Base-by-base conservation (phyloP, 2,888 invertebrate species). In the Caenorhabditis afra region DNA sequence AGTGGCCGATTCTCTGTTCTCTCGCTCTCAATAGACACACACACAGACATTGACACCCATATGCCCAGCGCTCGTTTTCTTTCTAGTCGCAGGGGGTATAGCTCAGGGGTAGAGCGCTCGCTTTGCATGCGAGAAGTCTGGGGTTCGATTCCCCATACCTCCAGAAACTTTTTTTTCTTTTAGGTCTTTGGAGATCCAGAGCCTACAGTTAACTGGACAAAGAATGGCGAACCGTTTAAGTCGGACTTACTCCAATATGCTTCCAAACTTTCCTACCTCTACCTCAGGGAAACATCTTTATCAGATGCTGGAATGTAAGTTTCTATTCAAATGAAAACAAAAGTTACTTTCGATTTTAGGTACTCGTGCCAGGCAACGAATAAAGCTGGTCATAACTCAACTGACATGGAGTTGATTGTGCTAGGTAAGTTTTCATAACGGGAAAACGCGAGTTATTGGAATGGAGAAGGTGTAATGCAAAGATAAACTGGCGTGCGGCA, bases 311-410 rank as follows among this genome's bases (percentile, higher is more conserved):
- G 85, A 62, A 75, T 55, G 84, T 85, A 37, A 57, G 67, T 16
- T n/a, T n/a, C n/a, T n/a, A n/a, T n/a, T n/a, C 14, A 18, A 52
- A 16, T 18, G 18, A 22, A 20, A 50, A 22, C 3, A 35, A 39
- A 37, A 1, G 29, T 11, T 37, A 16, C 45, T 45, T 3, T 10
- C n/a, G 10, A 37, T 73, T 81, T 44, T 0, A 91, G 92, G 20
- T 94, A 93, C 87, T 92, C 91, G 1, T 94, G 94, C 85, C 85
- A 91, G 16, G 93, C 92, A 1, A 90, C 87, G 47, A 94, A 93
- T 85, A 87, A 91, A 47, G 92, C 92, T 85, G 93, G 93, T 0
- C 92, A 91, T 41, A 90, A 87, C 14, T 88, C 91, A 8, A 92
- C 92, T 70, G 91, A 91, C 39, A 93, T 93, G 73, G 90, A 91